Percentiles rank a stretch among this genome's conserved stretches.
Conservation (phyloP, 1,140 invertebrate genomes). For the Ceratoteleas bidentatus region DNA sequence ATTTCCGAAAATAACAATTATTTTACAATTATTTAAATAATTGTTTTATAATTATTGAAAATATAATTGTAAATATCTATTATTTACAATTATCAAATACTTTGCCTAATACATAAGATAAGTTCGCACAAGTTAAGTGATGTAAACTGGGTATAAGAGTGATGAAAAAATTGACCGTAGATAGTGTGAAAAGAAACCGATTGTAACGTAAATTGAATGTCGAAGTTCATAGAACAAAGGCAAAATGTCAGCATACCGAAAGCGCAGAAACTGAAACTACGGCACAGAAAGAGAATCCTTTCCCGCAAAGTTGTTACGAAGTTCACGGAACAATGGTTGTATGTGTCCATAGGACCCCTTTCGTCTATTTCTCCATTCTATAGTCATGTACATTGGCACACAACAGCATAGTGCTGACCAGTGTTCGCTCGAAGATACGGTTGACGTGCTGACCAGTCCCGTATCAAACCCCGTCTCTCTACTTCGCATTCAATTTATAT, state of each 20-base stretch:
- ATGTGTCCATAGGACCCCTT: slow-evolving; percentile 71
- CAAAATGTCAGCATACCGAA: slow-evolving; percentile 65
- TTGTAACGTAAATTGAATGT: slow-evolving; percentile 64
- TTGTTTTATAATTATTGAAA: too few relatives aligned
- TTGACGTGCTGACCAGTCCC: slow-evolving; percentile 76
- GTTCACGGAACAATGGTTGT: slow-evolving; percentile 78
- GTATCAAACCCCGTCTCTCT: slow-evolving; percentile 73
- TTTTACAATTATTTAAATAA: too few relatives aligned
- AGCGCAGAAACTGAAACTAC: slow-evolving; percentile 63
- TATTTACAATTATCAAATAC: too few relatives aligned
- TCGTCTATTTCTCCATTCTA: slow-evolving; percentile 73
- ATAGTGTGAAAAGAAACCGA: slow-evolving; percentile 37
- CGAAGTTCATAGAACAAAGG: slow-evolving; percentile 64
- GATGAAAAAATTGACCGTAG: slow-evolving; percentile 9
- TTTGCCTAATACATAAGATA: too few relatives aligned
- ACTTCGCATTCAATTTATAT: slow-evolving; percentile 78
- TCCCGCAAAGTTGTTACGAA: slow-evolving; percentile 77
- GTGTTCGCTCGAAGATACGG: slow-evolving; percentile 78
- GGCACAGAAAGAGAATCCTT: slow-evolving; percentile 66
- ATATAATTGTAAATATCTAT: too few relatives aligned
- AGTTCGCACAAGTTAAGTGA: too few relatives aligned
- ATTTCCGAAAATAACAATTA: too few relatives aligned
- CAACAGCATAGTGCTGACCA: slow-evolving; percentile 75
- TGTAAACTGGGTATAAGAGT: neutral
- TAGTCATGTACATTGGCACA: slow-evolving; percentile 64